Evolutionary conservation across 2,113 vertebrate species (phyloP), one percentile per base, ranked within the genome.

Genomic region (Pleuronectes platessa): DNA sequence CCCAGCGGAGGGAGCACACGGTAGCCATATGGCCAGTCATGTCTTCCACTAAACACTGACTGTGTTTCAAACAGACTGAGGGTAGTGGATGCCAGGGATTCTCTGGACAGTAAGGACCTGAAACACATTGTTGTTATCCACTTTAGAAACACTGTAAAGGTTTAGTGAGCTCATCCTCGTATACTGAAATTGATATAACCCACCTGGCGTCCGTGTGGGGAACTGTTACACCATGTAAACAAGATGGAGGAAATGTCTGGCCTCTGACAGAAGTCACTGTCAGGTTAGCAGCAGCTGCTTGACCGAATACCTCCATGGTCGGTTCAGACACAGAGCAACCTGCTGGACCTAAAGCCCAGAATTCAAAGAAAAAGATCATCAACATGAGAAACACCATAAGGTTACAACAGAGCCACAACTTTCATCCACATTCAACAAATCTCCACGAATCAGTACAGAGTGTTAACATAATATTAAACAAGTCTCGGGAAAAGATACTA

Each of bases 131-230:
- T 67, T 69, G 66, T 73, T 53, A 42, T 58, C 62, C 51, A 75
- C 59, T 76, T 82, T 75, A 85, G 49, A 35, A 40, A 68, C 37
- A 62, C 42, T 51, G n/a, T 64, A 37, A 64, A 65, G 17, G 2
- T 76, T 70, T 45, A 68, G 27, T 3, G 45, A 70, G 51, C 53
- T 61, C 27, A 54, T 78, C 26, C 54, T 64, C 10, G 54, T 61
- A 42, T 69, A 15, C 27, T 65, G 58, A 61, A 47, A 62, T 24
- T 61, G 42, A 68, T 47, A 66, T 62, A 15, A n/a, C 92, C 90
- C 84, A 99, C 97, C 97, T 97, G 94, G 93, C 92, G 84, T 98
- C 95, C 59, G 94, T 93, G 83, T 94, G 88, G 82, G 95, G 94
- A 87, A 92, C 86, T 45, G 91, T 92, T 85, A 93, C 89, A 75